phyloP scores from a whole-genome alignment of 2,113 vertebrate genomes.

The Antechinus flavipes region DNA sequence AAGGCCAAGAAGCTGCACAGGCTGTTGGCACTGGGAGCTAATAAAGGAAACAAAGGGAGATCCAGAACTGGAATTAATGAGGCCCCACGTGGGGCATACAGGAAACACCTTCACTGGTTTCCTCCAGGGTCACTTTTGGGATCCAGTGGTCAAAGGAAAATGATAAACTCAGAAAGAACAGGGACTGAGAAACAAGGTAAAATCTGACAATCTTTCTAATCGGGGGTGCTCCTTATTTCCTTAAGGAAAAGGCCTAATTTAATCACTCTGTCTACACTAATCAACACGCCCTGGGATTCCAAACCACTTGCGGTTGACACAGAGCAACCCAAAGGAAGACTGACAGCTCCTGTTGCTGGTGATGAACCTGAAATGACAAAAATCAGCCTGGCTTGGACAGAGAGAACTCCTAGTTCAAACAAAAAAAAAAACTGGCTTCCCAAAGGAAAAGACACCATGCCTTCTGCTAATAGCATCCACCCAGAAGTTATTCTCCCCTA shows the following conservation, averaged over 20 bases:
- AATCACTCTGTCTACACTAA: slow-evolving; percentile 32
- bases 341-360: slow-evolving; percentile 11
- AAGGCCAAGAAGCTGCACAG: neutral
- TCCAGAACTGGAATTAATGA: slow-evolving; percentile 59
- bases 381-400: neutral
- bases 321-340: slow-evolving; percentile 21
- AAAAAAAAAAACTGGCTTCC: neutral
- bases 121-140: slow-evolving; percentile 46
- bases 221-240: slow-evolving; percentile 36
- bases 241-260: slow-evolving; percentile 17
- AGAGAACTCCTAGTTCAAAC: neutral
- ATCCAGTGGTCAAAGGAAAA: slow-evolving; percentile 42
- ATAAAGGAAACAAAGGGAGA: slow-evolving; percentile 53
- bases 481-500: neutral
- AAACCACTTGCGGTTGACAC: neutral
- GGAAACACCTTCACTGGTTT: slow-evolving; percentile 42
- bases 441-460: neutral
- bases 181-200: slow-evolving; percentile 41
- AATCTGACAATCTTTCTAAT: slow-evolving; percentile 25
- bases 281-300: slow-evolving; percentile 17
- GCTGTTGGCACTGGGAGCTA: neutral
- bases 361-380: neutral
- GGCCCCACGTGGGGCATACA: slow-evolving; percentile 32
- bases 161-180: slow-evolving; percentile 62
- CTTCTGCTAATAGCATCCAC: neutral